Evolutionary conservation across 2,888 invertebrate species (phyloP).

Genomic region (Escarpia spicata): DNA sequence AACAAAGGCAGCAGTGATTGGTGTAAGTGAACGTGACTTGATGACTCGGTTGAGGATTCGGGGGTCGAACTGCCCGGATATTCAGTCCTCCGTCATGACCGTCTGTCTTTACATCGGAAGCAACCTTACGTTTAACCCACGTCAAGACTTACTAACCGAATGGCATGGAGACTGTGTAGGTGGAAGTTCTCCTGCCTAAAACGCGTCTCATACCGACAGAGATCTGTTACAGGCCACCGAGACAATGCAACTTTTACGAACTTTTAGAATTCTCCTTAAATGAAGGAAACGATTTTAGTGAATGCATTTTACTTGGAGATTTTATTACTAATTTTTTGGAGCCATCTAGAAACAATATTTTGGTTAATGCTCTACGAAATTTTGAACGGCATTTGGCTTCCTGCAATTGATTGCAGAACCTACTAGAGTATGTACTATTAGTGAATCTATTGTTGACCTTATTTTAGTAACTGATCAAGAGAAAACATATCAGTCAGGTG

Average conservation of each 20-base stretch:
- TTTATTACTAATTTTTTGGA: not conserved
- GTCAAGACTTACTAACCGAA: not conserved
- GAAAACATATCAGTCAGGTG: not conserved
- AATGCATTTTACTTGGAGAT: not conserved
- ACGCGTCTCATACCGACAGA: not conserved
- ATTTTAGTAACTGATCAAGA: not conserved
- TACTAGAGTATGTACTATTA: not conserved
- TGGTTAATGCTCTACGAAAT: not conserved
- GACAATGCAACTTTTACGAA: no score
- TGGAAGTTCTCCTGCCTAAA: not conserved
- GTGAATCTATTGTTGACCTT: not conserved
- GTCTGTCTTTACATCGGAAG: not conserved
- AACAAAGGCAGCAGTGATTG: conserved; percentile 19
- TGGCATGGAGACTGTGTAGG: not conserved
- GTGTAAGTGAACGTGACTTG: not conserved
- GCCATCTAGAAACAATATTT: not conserved
- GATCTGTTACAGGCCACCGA: conserved; percentile 13
- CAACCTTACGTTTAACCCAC: not conserved
- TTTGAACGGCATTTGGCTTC: not conserved
- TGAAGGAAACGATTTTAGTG: no score
- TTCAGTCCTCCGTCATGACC: not conserved
- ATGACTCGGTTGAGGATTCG: not conserved
- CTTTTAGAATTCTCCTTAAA: not conserved
- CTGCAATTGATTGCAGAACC: not conserved
- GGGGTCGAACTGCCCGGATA: not conserved